phyloP scores from a whole-genome alignment of 1,140 invertebrate species.

The Tetranychus cinnabarinus region DNA sequence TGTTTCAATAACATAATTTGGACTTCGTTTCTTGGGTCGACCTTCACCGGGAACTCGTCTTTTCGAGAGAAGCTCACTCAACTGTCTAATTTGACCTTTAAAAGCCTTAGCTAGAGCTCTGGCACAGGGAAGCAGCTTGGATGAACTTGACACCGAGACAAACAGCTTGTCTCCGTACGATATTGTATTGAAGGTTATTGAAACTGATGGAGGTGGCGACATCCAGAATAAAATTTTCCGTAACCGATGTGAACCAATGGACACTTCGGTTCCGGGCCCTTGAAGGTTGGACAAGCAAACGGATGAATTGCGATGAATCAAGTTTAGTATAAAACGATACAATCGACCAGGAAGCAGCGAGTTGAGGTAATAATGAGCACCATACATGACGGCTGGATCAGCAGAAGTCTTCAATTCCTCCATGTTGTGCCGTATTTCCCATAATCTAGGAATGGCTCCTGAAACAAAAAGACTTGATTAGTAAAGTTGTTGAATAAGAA shows the following conservation, averaged over 20 bases:
- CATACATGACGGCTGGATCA: conserved; percentile 28
- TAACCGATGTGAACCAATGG: conserved; percentile 21
- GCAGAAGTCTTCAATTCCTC: conserved; percentile 27
- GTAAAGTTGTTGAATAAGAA: too few relatives aligned
- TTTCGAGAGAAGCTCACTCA: conserved; percentile 25
- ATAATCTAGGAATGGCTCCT: conserved; percentile 32
- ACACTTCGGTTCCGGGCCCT: conserved; percentile 24
- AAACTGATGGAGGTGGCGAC: conserved; percentile 23
- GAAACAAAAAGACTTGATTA: background rate
- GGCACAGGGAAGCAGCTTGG: conserved; percentile 3
- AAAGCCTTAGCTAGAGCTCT: background rate
- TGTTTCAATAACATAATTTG: background rate
- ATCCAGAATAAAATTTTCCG: conserved; percentile 25
- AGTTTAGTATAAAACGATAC: conserved; percentile 14
- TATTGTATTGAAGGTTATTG: conserved; percentile 27
- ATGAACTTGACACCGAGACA: background rate
- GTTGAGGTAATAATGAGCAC: conserved; percentile 22
- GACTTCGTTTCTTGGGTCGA: conserved; percentile 11
- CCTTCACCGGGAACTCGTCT: conserved; percentile 28
- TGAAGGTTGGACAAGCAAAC: conserved; percentile 25
- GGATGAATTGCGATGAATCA: conserved; percentile 16
- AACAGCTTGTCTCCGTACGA: conserved; percentile 19
- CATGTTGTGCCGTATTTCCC: conserved; percentile 28
- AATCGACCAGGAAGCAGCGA: conserved; percentile 16
- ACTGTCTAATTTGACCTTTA: conserved; percentile 22